A percentile compares a stretch with the other conserved stretches of the same genome.
These are phyloP conservation scores for Caenorhabditis latens DNA, from an alignment of 1,140 invertebrate genomes.

Conservation along the genomic window DNA sequence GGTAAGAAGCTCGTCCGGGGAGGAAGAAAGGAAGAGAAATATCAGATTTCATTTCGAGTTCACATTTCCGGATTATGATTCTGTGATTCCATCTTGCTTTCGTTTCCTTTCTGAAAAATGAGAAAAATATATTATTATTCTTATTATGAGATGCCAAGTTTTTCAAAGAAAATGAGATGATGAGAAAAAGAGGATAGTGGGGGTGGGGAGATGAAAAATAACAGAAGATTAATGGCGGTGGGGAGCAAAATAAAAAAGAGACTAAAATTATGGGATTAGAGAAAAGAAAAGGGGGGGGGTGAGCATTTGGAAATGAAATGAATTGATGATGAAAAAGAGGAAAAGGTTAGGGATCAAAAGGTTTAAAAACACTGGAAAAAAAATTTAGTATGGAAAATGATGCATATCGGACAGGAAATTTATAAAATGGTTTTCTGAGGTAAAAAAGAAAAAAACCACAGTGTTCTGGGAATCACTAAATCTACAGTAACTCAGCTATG, in stretches of 20 bases:
- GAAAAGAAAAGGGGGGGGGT: not conserved
- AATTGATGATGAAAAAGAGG: not conserved
- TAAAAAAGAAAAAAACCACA: too few species aligned
- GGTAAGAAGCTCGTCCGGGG: not conserved
- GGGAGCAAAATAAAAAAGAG: not conserved
- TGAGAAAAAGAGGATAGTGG: not conserved
- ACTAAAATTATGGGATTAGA: not conserved
- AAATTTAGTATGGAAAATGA: too few species aligned
- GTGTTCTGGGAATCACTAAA: too few species aligned
- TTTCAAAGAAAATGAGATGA: not conserved
- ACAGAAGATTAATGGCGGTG: not conserved
- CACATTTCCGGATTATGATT: slow-evolving; percentile 25
- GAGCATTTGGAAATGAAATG: not conserved
- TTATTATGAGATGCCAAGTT: not conserved
- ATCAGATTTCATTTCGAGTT: slow-evolving; percentile 1
- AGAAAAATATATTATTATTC: not conserved
- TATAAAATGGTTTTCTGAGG: too few species aligned
- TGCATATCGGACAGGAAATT: too few species aligned
- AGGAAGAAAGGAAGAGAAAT: not conserved
- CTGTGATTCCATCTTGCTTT: not conserved
- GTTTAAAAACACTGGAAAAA: too few species aligned
- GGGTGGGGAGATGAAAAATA: not conserved
- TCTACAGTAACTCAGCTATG: too few species aligned
- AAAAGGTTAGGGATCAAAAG: not conserved
- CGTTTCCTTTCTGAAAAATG: not conserved